Evolutionary conservation across 30 jellyfish, hydroid and myxozoan species (phyloP), one percentile per base, ranked within the genome.

Genomic region (Turritopsis dohrnii): DNA sequence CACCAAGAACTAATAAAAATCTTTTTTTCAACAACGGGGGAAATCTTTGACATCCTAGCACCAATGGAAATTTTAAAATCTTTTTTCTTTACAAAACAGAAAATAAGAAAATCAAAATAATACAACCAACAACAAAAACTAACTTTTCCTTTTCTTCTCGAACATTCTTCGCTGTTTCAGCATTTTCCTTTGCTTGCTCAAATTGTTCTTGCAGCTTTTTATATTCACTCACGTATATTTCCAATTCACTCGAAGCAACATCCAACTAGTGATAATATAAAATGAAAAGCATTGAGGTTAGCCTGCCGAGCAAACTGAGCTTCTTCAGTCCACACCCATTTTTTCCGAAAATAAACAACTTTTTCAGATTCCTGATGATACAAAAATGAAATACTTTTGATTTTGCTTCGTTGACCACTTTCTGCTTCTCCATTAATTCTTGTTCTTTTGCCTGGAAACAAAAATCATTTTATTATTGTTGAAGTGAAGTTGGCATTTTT

Each of bases 401-500:
- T 52, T 93, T 93, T n/a, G 98, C 88, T 79, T 93, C 98, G 73
- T 93, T 93, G 83, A 88, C 98, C 69, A 79, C 76, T 75, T 93
- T 88, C 54, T 93, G 90, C 66, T 82, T 93, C 71, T 85, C 96
- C 89, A 93, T 85, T n/a, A 93, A 90, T 27, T 81, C 86, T 71
- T 84, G 84, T 65, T 93, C 98, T 79, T 88, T 88, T 41, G 72
- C 96, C 98, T 93, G 84, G 1, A 88, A 72, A 80, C 21, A 54
- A 66, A 31, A 53, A 71, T n/a, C n/a, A n/a, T n/a, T n/a, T n/a
- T n/a, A n/a, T n/a, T n/a, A n/a, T n/a, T n/a, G n/a, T n/a, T n/a
- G n/a, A n/a, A n/a, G n/a, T n/a, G n/a, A n/a, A n/a, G n/a, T n/a
- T n/a, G n/a, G n/a, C n/a, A n/a, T n/a, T n/a, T n/a, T 60, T 60